These are phyloP conservation scores for Troglohyphantes excavatus DNA, from an alignment of 2,888 invertebrate genomes.

Conservation along the genomic window DNA sequence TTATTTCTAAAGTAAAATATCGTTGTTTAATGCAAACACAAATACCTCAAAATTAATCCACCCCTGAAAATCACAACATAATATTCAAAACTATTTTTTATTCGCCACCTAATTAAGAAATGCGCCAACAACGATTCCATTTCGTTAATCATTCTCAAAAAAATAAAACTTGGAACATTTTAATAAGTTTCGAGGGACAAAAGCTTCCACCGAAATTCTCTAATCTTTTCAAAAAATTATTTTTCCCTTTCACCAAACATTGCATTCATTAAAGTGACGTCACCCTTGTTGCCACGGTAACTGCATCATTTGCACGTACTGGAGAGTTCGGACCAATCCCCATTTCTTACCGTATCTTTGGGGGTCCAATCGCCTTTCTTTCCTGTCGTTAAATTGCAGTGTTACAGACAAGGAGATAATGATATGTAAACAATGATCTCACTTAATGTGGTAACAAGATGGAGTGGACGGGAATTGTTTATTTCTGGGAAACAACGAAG, in stretches of 20 bases:
- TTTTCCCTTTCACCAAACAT: neutral
- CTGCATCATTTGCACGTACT: constrained; percentile 16
- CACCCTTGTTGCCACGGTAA: constrained; percentile 36
- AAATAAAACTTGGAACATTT: constrained; percentile 26
- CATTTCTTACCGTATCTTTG: no score
- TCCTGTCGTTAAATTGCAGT: neutral
- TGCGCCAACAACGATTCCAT: neutral
- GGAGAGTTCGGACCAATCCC: neutral
- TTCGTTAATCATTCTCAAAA: constrained; percentile 47
- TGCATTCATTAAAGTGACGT: constrained; percentile 40
- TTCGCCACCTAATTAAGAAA: constrained; percentile 23
- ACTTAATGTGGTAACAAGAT: no score
- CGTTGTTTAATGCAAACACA: neutral
- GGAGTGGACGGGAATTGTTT: no score
- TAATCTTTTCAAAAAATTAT: constrained; percentile 28
- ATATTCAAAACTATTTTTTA: constrained; percentile 28
- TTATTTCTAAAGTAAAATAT: constrained; percentile 9
- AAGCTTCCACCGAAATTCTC: constrained; percentile 3
- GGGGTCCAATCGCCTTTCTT: constrained; percentile 1
- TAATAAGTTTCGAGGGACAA: constrained; percentile 41
- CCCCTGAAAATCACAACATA: neutral
- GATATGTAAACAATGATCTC: no score
- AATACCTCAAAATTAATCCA: neutral
- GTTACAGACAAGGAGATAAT: no score
- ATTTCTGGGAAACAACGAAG: no score